Base-by-base conservation (phyloP, 2,888 invertebrate genomes). In the Apoda limacodes region DNA sequence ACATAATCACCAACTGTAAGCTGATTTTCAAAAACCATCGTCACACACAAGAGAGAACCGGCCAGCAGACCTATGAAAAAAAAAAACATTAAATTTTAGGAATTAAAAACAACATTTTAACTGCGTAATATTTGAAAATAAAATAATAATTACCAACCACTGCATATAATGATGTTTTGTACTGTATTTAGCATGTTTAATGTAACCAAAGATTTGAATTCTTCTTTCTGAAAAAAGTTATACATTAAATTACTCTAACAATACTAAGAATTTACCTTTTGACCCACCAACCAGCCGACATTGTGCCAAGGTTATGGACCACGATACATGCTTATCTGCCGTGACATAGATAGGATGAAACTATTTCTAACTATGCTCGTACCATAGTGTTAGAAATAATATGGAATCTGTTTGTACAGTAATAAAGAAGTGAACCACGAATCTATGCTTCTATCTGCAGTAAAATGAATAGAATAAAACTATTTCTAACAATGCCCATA, bases 1-100 rank as follows among this genome's bases (percentile, higher is more conserved):
- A 97, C 95, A 63, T 97, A 99, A 61, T 98, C 97, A 13, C 99
- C 98, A 9, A 97, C 92, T 0, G 93, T 93, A 13, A 97, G 76
- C 3, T 83, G 78, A 6, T 84, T 72, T 21, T 81, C 68, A 0
- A 90, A 90, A 11, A 95, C 95, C 82, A 95, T 86, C 52, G 91
- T 89, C 1, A 95, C 91, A 61, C 95, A 95, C 5, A 98, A 83
- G 38, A 98, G 65, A 1, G 94, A 94, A 0, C 97, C 98, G 17
- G 88, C 86, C 25, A 97, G 66, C 10, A 98, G 78, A 29, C 98
- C 97, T 76, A 32, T 0, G 42, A 37, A 34, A 10, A 30, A 31
- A 32, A 13, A 17, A 7, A 17, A 7, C 5, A 28, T 15, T 13
- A 22, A 11, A 9, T 10, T 11, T 25, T 10, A 4, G 9, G 26